Conservation (phyloP, 2,797 vertebrate species). For the Chelidonichthys spinosus region DNA sequence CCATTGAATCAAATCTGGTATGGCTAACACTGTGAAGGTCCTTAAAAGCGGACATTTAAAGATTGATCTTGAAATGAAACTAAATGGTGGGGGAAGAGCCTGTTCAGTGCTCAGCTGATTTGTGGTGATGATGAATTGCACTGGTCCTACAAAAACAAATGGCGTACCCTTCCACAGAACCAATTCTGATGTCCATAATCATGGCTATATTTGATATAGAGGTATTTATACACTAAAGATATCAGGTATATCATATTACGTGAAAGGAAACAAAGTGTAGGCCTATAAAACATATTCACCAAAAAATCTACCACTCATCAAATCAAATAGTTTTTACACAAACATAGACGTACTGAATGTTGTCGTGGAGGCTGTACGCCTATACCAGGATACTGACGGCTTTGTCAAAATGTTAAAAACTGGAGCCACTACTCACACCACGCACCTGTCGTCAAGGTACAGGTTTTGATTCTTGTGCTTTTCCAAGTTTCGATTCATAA, state of each 20-base stretch:
- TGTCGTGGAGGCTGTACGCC: too few relatives aligned
- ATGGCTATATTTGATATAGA: background rate
- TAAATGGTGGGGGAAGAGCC: background rate
- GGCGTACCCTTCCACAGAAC: background rate
- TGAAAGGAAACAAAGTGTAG: too few relatives aligned
- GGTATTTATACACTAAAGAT: background rate
- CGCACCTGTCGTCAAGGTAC: too few relatives aligned
- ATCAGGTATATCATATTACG: background rate
- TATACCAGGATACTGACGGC: background rate
- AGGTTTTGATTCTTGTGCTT: too few relatives aligned
- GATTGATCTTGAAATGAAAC: background rate
- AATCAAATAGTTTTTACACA: too few relatives aligned
- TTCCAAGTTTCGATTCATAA: too few relatives aligned
- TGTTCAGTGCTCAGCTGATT: background rate
- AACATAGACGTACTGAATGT: too few relatives aligned
- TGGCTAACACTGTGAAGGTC: background rate
- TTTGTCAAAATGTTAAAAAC: background rate
- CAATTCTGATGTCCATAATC: background rate
- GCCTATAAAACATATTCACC: background rate
- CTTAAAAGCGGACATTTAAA: constrained; percentile 1
- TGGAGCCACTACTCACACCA: too few relatives aligned
- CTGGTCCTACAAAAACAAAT: background rate
- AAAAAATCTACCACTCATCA: too few relatives aligned
- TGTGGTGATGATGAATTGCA: background rate
- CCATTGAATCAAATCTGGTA: background rate